These are phyloP conservation scores for Xiphophorus hellerii DNA, from an alignment of 2,113 vertebrate genomes.

Conservation along the genomic window DNA sequence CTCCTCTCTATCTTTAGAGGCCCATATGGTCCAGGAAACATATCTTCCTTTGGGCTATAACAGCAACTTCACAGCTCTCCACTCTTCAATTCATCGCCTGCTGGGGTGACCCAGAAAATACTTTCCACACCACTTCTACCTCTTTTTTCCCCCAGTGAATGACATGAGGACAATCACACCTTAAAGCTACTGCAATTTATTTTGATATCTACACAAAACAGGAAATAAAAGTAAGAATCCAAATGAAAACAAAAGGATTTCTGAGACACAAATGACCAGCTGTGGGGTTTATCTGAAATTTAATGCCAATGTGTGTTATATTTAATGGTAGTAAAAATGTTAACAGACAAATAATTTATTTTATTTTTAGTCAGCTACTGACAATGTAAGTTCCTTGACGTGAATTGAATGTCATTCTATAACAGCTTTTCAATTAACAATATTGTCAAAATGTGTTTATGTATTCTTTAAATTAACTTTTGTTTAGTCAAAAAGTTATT, in stretches of 20 bases:
- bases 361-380: too few relatives aligned
- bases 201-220: conserved; percentile 1
- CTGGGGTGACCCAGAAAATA: conserved; percentile 71
- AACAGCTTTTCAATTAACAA: too few relatives aligned
- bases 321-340: too few relatives aligned
- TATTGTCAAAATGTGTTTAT: too few relatives aligned
- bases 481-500: too few relatives aligned
- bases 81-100: conserved; percentile 48
- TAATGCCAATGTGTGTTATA: too few relatives aligned
- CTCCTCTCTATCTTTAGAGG: conserved; percentile 37
- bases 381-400: too few relatives aligned
- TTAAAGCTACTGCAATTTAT: background rate
- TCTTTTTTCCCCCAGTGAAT: conserved; percentile 25
- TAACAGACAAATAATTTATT: too few relatives aligned
- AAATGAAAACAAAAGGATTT: conserved; percentile 17
- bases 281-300: conserved; percentile 56
- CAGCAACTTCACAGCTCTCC: conserved; percentile 47
- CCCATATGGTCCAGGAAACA: conserved; percentile 63
- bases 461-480: too few relatives aligned
- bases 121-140: conserved; percentile 11
- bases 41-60: conserved; percentile 59
- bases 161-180: conserved; percentile 30
- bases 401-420: too few relatives aligned
- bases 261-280: conserved; percentile 33
- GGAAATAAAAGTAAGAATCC: background rate